Evolutionary conservation across 2,888 invertebrate species (phyloP).

Genomic region (Limnephilus lunatus): DNA sequence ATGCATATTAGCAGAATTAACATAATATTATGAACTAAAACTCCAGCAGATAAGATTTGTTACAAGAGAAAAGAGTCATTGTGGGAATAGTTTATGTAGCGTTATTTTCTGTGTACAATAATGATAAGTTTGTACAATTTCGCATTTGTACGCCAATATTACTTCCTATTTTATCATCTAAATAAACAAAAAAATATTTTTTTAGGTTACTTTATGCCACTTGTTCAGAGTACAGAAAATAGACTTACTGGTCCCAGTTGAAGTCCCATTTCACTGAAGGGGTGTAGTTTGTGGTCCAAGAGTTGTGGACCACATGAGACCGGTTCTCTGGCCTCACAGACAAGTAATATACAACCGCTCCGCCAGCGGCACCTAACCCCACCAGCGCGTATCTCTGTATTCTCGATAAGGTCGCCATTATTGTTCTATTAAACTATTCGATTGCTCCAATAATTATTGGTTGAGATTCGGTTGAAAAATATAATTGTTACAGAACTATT

Average conservation of each 20-base stretch:
- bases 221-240: not conserved
- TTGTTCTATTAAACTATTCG: not conserved
- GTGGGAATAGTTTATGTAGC: not conserved
- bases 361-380: constrained; percentile 80
- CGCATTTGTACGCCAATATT: not conserved
- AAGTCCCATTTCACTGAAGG: constrained; percentile 87
- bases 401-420: constrained; percentile 78
- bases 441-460: constrained; percentile 3
- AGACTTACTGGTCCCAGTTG: constrained; percentile 92
- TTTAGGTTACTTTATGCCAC: constrained; percentile 13
- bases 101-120: not conserved
- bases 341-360: constrained; percentile 79
- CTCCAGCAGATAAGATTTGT: not conserved
- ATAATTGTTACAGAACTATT: constrained; percentile 42
- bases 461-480: not conserved
- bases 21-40: not conserved
- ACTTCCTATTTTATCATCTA: not conserved
- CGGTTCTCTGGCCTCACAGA: constrained; percentile 36
- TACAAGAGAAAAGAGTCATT: not conserved
- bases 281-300: constrained; percentile 83
- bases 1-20: not conserved
- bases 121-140: not conserved
- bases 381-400: constrained; percentile 78
- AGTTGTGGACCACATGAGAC: constrained; percentile 67
- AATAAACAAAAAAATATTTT: constrained; percentile 19